These are phyloP conservation scores for Zenarchopterus dispar DNA, from an alignment of 2,797 vertebrate species.

Conservation along the genomic window DNA sequence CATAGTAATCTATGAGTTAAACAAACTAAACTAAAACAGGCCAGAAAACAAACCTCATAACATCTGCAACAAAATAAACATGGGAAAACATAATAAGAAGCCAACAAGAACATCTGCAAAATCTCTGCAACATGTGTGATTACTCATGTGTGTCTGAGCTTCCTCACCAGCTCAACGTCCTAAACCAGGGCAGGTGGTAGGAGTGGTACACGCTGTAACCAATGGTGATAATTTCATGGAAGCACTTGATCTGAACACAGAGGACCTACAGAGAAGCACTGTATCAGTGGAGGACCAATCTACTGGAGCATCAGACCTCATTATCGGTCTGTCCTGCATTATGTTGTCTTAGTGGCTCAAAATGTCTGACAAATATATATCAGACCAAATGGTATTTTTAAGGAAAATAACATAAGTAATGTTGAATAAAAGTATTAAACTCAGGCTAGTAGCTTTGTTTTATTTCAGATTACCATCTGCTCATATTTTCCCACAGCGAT, in stretches of 20 bases:
- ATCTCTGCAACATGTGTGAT: neutral
- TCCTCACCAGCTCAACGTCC: constrained; percentile 95
- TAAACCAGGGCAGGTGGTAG: constrained; percentile 97
- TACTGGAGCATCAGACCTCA: neutral
- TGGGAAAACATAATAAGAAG: constrained; percentile 35
- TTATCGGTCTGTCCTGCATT: too few relatives aligned
- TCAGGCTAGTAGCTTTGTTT: too few relatives aligned
- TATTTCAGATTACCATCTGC: too few relatives aligned
- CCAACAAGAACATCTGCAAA: neutral
- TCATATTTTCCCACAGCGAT: too few relatives aligned
- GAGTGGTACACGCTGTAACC: constrained; percentile 97
- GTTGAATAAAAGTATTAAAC: too few relatives aligned
- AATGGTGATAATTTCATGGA: constrained; percentile 98
- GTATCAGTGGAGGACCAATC: neutral
- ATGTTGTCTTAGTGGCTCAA: too few relatives aligned
- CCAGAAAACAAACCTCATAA: constrained; percentile 68
- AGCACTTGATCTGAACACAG: constrained; percentile 98
- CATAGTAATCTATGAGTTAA: constrained; percentile 41
- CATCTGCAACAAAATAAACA: constrained; percentile 68
- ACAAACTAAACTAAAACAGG: constrained; percentile 14
- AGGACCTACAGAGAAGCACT: constrained; percentile 85
- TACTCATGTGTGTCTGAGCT: constrained; percentile 4
- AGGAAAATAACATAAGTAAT: too few relatives aligned
- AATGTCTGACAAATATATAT: too few relatives aligned
- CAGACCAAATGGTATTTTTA: too few relatives aligned